Conservation (phyloP, 2,797 vertebrate species). For the Onychomys leucogaster region DNA sequence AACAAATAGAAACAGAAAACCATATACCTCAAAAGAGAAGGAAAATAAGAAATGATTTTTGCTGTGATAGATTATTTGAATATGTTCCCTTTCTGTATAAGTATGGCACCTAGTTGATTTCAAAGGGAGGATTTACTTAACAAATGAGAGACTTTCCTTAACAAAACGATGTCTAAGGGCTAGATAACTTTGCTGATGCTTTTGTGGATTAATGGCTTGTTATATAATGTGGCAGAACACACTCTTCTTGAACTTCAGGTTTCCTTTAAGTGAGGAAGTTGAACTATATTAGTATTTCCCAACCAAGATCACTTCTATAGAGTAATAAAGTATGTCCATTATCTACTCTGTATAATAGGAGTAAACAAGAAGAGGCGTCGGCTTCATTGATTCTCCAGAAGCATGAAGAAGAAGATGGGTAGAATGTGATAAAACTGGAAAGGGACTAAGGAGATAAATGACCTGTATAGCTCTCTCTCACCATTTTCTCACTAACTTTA, state of each 20-base stretch:
- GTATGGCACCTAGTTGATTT: slow-evolving; percentile 16
- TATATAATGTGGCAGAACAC: not conserved
- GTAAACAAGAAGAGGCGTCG: not conserved
- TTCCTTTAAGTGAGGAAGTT: not conserved
- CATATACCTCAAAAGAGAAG: not conserved
- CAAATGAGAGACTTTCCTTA: slow-evolving; percentile 30
- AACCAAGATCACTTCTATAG: not conserved
- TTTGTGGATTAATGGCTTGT: not conserved
- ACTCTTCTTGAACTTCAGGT: not conserved
- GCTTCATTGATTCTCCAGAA: not conserved
- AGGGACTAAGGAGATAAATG: not conserved
- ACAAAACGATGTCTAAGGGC: not conserved
- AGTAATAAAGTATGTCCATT: not conserved
- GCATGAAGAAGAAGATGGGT: not conserved
- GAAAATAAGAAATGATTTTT: not conserved
- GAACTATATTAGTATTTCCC: slow-evolving; percentile 18
- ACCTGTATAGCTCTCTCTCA: not conserved
- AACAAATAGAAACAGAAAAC: not conserved
- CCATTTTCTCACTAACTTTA: slow-evolving; percentile 13
- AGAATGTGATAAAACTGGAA: not conserved
- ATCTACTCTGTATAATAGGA: not conserved
- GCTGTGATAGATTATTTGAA: not conserved
- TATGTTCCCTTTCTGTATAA: not conserved
- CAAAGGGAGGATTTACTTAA: not conserved
- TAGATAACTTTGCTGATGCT: slow-evolving; percentile 16